phyloP scores from a whole-genome alignment of 92 coral and sea anemone species.

The Epizoanthus fatuus region DNA sequence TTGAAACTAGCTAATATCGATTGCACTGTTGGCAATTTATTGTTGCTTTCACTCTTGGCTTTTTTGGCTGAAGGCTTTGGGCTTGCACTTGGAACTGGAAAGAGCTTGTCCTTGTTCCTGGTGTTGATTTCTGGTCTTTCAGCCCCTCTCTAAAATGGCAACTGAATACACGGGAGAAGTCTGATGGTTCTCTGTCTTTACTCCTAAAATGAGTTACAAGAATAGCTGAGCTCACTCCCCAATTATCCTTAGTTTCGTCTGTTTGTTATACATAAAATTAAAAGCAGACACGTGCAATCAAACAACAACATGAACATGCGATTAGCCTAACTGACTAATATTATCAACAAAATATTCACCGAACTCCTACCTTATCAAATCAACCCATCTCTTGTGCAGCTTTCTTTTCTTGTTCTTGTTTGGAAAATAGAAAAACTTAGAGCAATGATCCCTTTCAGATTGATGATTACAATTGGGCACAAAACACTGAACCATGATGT shows the following conservation, averaged over 20 bases:
- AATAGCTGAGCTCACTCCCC: slow-evolving; percentile 24
- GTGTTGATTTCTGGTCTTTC: slow-evolving; percentile 35
- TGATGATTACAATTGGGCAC: slow-evolving; percentile 49
- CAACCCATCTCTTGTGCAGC: slow-evolving; percentile 44
- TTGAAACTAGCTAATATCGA: slow-evolving; percentile 28
- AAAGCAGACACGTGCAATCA: no score
- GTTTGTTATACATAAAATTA: no score
- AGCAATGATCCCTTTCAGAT: slow-evolving; percentile 35
- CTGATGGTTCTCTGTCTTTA: slow-evolving; percentile 58
- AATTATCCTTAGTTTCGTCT: background rate
- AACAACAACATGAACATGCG: slow-evolving; percentile 4
- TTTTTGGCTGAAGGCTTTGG: slow-evolving; percentile 20
- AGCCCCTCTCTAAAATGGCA: slow-evolving; percentile 71
- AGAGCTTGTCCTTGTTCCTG: slow-evolving; percentile 21
- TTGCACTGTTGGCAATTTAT: slow-evolving; percentile 17
- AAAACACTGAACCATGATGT: slow-evolving; percentile 40
- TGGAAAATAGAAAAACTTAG: slow-evolving; percentile 9
- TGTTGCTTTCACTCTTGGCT: slow-evolving; percentile 15
- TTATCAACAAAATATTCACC: background rate
- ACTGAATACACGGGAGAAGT: slow-evolving; percentile 60
- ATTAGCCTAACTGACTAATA: background rate
- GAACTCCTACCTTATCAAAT: slow-evolving; percentile 39
- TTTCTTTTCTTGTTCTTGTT: slow-evolving; percentile 30
- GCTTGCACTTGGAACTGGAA: slow-evolving; percentile 23
- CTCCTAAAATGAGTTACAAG: slow-evolving; percentile 24